Percentiles rank a stretch among this genome's conserved stretches.
These are phyloP conservation scores for Crepidodera aurea DNA, from an alignment of 2,888 invertebrate species.

Conservation along the genomic window DNA sequence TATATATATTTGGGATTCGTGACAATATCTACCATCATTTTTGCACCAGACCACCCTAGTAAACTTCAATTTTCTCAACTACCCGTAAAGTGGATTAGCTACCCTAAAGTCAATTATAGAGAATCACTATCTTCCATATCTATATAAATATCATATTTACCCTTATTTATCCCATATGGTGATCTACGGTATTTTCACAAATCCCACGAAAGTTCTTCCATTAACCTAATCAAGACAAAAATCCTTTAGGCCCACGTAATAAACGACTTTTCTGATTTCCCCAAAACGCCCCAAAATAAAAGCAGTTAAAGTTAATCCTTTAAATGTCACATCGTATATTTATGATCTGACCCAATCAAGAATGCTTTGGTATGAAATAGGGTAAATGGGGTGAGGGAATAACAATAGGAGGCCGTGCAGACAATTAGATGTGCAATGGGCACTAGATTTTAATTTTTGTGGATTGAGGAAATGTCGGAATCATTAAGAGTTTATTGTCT, in stretches of 20 bases:
- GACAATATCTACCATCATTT: no score
- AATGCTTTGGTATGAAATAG: slow-evolving; percentile 35
- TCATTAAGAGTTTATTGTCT: slow-evolving; percentile 30
- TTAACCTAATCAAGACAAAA: slow-evolving; percentile 39
- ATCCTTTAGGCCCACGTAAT: slow-evolving; percentile 37
- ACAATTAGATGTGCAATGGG: slow-evolving; percentile 26
- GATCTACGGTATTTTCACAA: slow-evolving; percentile 17
- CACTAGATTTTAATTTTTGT: slow-evolving; percentile 26
- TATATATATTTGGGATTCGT: no score
- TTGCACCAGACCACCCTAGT: no score
- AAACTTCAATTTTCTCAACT: background rate
- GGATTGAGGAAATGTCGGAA: slow-evolving; percentile 24
- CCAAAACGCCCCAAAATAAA: slow-evolving; percentile 50
- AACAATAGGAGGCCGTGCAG: slow-evolving; percentile 20
- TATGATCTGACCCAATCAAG: slow-evolving; percentile 44
- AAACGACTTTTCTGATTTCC: slow-evolving; percentile 49
- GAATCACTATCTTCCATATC: background rate
- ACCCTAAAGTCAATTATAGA: slow-evolving; percentile 12
- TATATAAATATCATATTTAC: slow-evolving; percentile 10
- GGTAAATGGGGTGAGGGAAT: slow-evolving; percentile 22
- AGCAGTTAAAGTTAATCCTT: slow-evolving; percentile 52
- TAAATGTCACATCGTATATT: slow-evolving; percentile 41
- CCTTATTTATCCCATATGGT: slow-evolving; percentile 30
- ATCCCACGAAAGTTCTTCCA: slow-evolving; percentile 29
- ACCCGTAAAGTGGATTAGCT: slow-evolving; percentile 3